A percentile compares a stretch with the other conserved stretches of the same genome.
Evolutionary conservation across 2,797 vertebrate genomes (phyloP).

Genomic region (Poecilia velifera): DNA sequence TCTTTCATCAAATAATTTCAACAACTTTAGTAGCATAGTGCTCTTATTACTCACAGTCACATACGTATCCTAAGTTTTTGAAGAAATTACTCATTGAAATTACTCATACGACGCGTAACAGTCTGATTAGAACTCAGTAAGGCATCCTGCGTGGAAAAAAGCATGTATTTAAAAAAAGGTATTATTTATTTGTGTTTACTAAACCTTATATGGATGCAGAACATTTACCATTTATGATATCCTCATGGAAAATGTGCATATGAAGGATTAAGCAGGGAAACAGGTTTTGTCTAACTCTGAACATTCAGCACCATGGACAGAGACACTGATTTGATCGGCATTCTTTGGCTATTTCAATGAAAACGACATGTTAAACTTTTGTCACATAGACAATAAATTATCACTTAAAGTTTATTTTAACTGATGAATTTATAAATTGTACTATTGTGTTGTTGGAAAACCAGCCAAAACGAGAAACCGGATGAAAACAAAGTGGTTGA

Average conservation of each 20-base stretch:
- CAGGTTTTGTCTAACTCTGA: neutral
- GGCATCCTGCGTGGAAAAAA: too few relatives aligned
- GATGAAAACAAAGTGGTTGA: neutral
- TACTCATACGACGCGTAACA: neutral
- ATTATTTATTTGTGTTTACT: neutral
- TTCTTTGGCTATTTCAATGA: neutral
- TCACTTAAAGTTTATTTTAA: neutral
- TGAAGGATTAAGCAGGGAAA: neutral
- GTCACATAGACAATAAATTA: neutral
- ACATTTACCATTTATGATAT: neutral
- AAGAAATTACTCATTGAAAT: neutral
- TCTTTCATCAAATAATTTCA: neutral
- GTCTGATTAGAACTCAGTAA: neutral
- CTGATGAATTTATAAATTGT: neutral
- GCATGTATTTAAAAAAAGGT: too few relatives aligned
- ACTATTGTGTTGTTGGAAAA: neutral
- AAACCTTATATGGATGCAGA: neutral
- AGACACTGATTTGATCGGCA: neutral
- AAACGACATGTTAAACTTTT: neutral
- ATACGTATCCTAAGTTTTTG: neutral
- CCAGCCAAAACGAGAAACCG: neutral
- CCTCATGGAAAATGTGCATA: neutral
- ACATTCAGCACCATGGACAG: constrained; percentile 21
- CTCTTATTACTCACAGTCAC: neutral
- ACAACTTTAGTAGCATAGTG: neutral